phyloP scores from a whole-genome alignment of 2,888 invertebrate species.

The Eupithecia dodoneata region DNA sequence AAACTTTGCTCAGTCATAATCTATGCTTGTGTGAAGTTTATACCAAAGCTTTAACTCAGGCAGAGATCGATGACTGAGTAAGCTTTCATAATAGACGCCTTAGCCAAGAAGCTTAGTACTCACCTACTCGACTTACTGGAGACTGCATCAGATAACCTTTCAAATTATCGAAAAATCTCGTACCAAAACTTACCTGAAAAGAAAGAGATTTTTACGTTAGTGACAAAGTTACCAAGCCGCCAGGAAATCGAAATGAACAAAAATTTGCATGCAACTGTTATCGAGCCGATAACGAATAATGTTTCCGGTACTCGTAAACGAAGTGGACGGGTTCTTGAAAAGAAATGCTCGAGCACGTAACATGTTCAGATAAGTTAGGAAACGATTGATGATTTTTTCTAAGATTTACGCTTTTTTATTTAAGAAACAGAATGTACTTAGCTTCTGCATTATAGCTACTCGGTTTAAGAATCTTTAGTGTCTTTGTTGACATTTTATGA shows the following conservation, averaged over 20 bases:
- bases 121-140: slow-evolving; percentile 11
- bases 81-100: too few species aligned
- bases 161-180: slow-evolving; percentile 42
- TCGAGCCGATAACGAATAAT: slow-evolving; percentile 58
- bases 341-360: slow-evolving; percentile 48
- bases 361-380: not conserved
- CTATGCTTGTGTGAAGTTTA: too few species aligned
- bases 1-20: too few species aligned
- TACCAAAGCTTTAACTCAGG: too few species aligned
- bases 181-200: slow-evolving; percentile 71
- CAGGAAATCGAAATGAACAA: slow-evolving; percentile 57
- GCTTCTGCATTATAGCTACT: too few species aligned
- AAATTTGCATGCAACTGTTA: slow-evolving; percentile 63
- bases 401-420: too few species aligned
- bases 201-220: slow-evolving; percentile 40
- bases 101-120: slow-evolving; percentile 3
- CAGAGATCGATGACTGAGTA: too few species aligned
- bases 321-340: slow-evolving; percentile 47
- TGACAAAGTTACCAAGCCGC: slow-evolving; percentile 28
- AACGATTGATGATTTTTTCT: not conserved
- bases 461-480: too few species aligned
- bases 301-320: slow-evolving; percentile 61
- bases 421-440: too few species aligned
- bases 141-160: slow-evolving; percentile 15
- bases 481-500: too few species aligned